Conservation (phyloP, 1,140 invertebrate genomes). For the Drosophila aff. region DNA sequence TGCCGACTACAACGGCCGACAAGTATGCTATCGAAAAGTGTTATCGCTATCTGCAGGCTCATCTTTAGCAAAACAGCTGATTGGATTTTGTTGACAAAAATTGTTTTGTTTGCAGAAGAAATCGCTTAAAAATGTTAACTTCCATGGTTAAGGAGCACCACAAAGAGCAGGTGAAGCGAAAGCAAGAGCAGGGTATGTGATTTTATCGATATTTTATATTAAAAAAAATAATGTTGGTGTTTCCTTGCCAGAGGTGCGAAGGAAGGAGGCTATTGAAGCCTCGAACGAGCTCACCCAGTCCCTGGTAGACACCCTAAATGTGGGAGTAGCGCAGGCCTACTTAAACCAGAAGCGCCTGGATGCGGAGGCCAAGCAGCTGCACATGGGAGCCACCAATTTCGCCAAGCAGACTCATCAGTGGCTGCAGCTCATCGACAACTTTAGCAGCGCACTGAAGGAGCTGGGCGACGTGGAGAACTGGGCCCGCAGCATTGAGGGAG, state of each 20-base stretch:
- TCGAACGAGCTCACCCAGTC: slow-evolving; percentile 97
- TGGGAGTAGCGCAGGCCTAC: slow-evolving; percentile 98
- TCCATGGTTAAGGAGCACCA: slow-evolving; percentile 95
- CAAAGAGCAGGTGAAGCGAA: slow-evolving; percentile 90
- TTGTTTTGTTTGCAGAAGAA: slow-evolving; percentile 5
- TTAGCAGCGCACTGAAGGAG: slow-evolving; percentile 98
- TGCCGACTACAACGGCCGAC: background rate
- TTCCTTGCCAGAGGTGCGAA: slow-evolving; percentile 85
- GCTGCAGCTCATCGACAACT: slow-evolving; percentile 96
- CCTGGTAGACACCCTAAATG: slow-evolving; percentile 98
- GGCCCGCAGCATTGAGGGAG: slow-evolving; percentile 98
- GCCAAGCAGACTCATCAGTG: slow-evolving; percentile 98
- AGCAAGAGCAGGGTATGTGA: slow-evolving; percentile 92
- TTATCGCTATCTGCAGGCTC: background rate
- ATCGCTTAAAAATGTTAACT: slow-evolving; percentile 90
- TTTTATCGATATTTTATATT: background rate
- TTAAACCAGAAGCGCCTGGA: slow-evolving; percentile 98
- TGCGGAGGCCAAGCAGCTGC: slow-evolving; percentile 98
- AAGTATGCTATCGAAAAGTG: background rate
- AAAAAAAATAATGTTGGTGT: background rate
- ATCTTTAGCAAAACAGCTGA: slow-evolving; percentile 41
- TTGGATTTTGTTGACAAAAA: slow-evolving; percentile 17
- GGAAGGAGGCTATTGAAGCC: slow-evolving; percentile 96
- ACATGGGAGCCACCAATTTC: slow-evolving; percentile 96
- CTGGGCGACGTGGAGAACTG: slow-evolving; percentile 99